phyloP scores from a whole-genome alignment of 2,888 invertebrate genomes.

The Oxystoma pomonae region DNA sequence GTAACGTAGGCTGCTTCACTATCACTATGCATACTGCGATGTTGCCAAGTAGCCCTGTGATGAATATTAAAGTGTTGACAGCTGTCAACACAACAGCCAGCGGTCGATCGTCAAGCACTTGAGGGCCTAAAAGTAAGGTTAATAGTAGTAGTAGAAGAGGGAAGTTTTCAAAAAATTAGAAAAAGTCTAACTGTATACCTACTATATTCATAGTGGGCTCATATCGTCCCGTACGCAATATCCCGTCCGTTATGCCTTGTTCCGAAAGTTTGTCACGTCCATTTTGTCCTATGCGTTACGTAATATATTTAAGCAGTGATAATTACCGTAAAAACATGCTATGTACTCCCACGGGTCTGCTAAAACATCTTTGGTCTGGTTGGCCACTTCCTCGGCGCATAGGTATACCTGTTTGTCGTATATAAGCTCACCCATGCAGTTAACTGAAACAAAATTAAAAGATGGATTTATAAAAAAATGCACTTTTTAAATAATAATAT shows the following conservation, averaged over 20 bases:
- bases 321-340: conserved; percentile 34
- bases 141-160: no score
- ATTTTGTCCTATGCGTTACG: no score
- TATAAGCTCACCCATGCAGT: neutral
- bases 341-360: conserved; percentile 34
- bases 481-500: no score
- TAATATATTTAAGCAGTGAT: no score
- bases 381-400: conserved; percentile 20
- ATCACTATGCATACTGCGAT: conserved; percentile 82
- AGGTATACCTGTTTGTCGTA: neutral
- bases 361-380: conserved; percentile 18
- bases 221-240: no score
- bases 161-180: no score
- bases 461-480: no score
- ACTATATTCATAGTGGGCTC: no score
- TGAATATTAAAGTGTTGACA: conserved; percentile 71
- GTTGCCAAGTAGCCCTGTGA: conserved; percentile 82
- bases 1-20: conserved; percentile 73
- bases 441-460: no score
- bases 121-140: neutral
- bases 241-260: no score
- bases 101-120: neutral
- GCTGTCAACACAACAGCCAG: conserved; percentile 47
- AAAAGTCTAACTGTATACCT: no score
- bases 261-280: no score